phyloP scores from a whole-genome alignment of 1,140 invertebrate genomes.

The Meteorus sp. region DNA sequence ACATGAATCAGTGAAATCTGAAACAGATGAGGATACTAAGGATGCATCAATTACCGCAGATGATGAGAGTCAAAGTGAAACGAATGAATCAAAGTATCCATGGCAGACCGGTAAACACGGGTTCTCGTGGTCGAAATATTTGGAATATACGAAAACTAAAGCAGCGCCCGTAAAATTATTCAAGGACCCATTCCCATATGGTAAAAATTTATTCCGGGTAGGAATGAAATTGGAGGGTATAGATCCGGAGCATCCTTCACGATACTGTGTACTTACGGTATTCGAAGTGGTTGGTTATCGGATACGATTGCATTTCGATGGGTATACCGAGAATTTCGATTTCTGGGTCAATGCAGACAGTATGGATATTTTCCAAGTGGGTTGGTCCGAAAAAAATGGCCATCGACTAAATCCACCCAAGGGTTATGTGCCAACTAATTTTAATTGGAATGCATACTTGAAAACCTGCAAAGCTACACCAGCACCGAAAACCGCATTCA shows the following conservation, averaged over 20 bases:
- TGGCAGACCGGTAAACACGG: slow-evolving; percentile 71
- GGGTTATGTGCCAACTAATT: slow-evolving; percentile 65
- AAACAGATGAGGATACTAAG: slow-evolving; percentile 54
- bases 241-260: slow-evolving; percentile 86
- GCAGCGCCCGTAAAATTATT: slow-evolving; percentile 77
- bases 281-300: slow-evolving; percentile 80
- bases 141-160: slow-evolving; percentile 71
- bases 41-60: slow-evolving; percentile 42
- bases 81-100: slow-evolving; percentile 58
- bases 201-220: slow-evolving; percentile 73
- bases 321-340: slow-evolving; percentile 86
- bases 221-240: slow-evolving; percentile 94
- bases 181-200: slow-evolving; percentile 73
- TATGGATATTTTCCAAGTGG: slow-evolving; percentile 86
- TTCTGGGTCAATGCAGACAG: slow-evolving; percentile 94
- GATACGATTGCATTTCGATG: slow-evolving; percentile 89
- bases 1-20: background rate
- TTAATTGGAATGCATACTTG: slow-evolving; percentile 86
- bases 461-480: slow-evolving; percentile 74
- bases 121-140: slow-evolving; percentile 76
- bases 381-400: slow-evolving; percentile 88
- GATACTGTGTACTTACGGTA: slow-evolving; percentile 87
- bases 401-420: slow-evolving; percentile 76
- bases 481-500: slow-evolving; percentile 79
- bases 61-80: slow-evolving; percentile 47